phyloP scores from a whole-genome alignment of 2,888 invertebrate species.

The Conomelus anceps region DNA sequence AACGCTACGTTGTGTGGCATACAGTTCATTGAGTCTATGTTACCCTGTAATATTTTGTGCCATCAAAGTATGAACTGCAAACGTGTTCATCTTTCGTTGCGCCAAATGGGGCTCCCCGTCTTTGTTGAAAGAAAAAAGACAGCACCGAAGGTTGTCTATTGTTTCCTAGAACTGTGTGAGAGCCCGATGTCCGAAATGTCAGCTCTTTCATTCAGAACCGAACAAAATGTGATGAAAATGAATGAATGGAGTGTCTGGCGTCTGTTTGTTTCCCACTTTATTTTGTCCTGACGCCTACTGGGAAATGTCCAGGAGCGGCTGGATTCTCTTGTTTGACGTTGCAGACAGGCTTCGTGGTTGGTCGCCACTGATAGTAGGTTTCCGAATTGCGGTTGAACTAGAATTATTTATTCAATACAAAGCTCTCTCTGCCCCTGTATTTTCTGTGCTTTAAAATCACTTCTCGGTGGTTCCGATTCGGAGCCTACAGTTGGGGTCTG shows the following conservation, averaged over 20 bases:
- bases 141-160: not conserved
- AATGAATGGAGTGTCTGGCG: not conserved
- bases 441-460: not conserved
- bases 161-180: not conserved
- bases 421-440: no score
- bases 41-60: not conserved
- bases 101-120: not conserved
- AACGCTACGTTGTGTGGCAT: no score
- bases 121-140: not conserved
- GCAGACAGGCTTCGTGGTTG: not conserved
- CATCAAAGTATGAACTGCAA: not conserved
- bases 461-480: no score
- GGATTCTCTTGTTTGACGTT: not conserved
- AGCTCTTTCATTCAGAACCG: not conserved
- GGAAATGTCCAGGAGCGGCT: not conserved
- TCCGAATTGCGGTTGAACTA: not conserved
- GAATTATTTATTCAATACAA: not conserved
- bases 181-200: no score
- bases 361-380: not conserved
- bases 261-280: not conserved
- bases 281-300: not conserved
- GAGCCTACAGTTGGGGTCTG: no score
- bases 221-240: not conserved
- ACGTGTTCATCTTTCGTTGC: not conserved
- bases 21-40: no score